Conservation (phyloP, 2,797 vertebrate species). For the Macrochelys suwanniensis region DNA sequence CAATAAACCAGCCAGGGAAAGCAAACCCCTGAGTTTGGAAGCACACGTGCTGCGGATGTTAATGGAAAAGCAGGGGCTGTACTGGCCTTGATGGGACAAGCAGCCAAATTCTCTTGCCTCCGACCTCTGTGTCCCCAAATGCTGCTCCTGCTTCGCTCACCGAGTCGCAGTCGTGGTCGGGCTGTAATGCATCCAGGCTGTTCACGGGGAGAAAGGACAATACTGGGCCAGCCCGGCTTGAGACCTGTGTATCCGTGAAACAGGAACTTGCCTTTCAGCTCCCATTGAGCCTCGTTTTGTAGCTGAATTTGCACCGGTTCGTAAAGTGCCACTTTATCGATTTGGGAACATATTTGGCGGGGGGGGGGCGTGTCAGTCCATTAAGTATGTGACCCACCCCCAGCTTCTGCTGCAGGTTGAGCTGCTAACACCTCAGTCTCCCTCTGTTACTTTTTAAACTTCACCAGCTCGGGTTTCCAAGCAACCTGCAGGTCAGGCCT, state of each 20-base stretch:
- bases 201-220: neutral
- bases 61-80: neutral
- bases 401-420: rapidly evolving
- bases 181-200: neutral
- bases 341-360: neutral
- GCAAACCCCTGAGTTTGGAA: neutral
- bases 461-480: neutral
- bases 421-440: neutral
- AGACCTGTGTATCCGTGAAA: neutral
- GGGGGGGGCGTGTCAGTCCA: neutral
- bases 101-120: neutral
- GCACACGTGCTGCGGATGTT: neutral
- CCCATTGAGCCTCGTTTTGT: neutral
- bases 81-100: neutral
- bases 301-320: neutral
- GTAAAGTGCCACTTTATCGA: neutral
- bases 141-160: neutral
- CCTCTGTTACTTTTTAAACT: neutral
- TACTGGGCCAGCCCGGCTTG: neutral
- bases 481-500: neutral
- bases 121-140: neutral
- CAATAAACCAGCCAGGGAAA: neutral
- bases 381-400: no score
- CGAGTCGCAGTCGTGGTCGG: neutral
- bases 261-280: neutral